Base-by-base conservation (phyloP, 2,888 invertebrate genomes). In the Crematogaster levior region DNA sequence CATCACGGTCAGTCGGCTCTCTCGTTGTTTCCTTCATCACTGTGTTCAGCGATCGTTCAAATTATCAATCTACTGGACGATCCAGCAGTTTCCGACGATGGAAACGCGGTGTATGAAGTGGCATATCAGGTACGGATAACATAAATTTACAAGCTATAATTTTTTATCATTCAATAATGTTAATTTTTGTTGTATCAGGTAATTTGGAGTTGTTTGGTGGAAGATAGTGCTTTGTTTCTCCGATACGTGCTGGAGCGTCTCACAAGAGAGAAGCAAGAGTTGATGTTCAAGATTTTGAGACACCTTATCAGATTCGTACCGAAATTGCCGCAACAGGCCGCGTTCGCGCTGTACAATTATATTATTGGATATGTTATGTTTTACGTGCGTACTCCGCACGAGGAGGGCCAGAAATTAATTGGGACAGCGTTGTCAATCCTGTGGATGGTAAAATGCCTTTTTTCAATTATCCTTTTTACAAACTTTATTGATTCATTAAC, bases 341-440 rank as follows among this genome's bases (percentile, higher is more conserved):
- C 99, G 0, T 99, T 99, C 95, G 98, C 99, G 0, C 95, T 99
- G 0, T 99, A 99, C 94, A 99, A 99, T 95, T 99, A 99, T 92
- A 97, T 99, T 91, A 99, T 99, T 90, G 99, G 99, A 1, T 99
- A 99, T 93, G 98, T 99, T 3, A 99, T 99, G 99, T 99, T 99
- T 95, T 99, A 99, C 92, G 99, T 99, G 2, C 96, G 99, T 77
- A 97, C 98, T 15, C 99, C 99, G 0, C 98, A 99, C 92, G 99
- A 99, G 92, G 98, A 98, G 65, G 98, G 99, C 0, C 99, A 99
- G 92, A 97, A 98, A 90, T 96, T 99, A 63, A 98, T 99, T 84
- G 98, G 99, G 9, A 97, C 98, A 24, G 99, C 99, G 0, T 95
- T 99, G 2, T 98, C 99, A 0, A 97, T 99, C 79, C 95, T 99